Base-by-base conservation (phyloP, 2,888 invertebrate species). In the Pseudanteris insignis region DNA sequence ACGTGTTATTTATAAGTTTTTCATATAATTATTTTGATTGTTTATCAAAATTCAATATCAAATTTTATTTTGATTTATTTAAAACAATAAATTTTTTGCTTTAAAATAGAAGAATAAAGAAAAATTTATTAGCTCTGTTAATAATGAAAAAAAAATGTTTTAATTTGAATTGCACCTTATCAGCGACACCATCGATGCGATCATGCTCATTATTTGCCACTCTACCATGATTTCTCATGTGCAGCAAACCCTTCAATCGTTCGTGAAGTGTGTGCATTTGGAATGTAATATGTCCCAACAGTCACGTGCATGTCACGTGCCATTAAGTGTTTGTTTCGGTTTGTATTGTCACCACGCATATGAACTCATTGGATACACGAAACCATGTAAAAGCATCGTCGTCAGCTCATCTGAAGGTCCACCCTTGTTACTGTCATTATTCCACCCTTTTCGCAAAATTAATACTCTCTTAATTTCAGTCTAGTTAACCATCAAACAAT, bases 291-390 rank as follows among this genome's bases (percentile, higher is more conserved):
- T 79, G 75, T 77, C 75, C 72, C 69, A 67, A 67, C 60, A 64
- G 73, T 50, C 79, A 88, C 83, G 88, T 88, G 70, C 83, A 72
- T 47, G 69, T 67, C 79, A 76, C 79, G 79, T 79, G 79, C 67
- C 76, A 53, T 65, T 72, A 73, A 79, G 79, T 79, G 79, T 79
- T 79, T 79, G 79, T 79, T 78, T 79, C 79, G 79, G 79, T 79
- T 79, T 79, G 79, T 75, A 77, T 78, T 79, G 78, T 78, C 78
- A 77, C 78, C 79, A 75, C 76, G 74, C 69, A 71, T 73, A 74
- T 73, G 66, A 70, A 68, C 66, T 65, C 66, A 53, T 37, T 40
- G 63, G 65, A 58, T 60, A 64, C 58, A 53, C 54, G 51, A 34
- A 53, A 41, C 44, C 46, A 25, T 28, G 34, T 46, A 26, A 54